A percentile compares a stretch with the other conserved stretches of the same genome.
Conservation (phyloP, 2,888 invertebrate genomes). For the Orthosia incerta region DNA sequence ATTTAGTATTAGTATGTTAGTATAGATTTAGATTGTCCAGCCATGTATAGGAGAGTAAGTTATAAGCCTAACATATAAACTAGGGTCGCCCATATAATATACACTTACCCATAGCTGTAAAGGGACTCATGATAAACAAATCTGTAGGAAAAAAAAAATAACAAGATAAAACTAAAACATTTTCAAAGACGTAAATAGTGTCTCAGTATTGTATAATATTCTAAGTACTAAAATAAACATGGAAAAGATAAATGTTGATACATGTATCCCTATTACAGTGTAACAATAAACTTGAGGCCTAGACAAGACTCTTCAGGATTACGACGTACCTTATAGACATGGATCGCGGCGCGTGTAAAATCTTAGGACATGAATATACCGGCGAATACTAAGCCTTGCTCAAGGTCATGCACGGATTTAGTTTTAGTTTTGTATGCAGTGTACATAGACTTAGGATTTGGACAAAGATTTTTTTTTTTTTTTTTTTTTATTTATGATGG, state of each 20-base stretch:
- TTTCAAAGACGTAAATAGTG: not conserved
- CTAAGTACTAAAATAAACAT: not conserved
- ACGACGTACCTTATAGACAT: constrained; percentile 10
- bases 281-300: constrained; percentile 16
- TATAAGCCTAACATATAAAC: no score
- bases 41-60: no score
- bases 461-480: no score
- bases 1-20: no score
- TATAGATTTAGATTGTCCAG: no score
- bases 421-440: constrained; percentile 37
- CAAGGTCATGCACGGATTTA: constrained; percentile 35
- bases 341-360: constrained; percentile 4
- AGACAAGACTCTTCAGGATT: constrained; percentile 31
- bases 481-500: no score
- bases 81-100: no score
- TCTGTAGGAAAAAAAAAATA: no score
- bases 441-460: no score
- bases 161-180: no score
- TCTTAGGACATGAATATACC: constrained; percentile 28
- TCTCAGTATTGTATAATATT: not conserved
- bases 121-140: no score
- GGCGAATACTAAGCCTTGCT: constrained; percentile 3
- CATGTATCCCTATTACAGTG: not conserved
- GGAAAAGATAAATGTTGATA: not conserved
- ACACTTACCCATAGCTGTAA: no score